Evolutionary conservation across 2,888 invertebrate genomes (phyloP).

Genomic region (Polymixis flavicincta): DNA sequence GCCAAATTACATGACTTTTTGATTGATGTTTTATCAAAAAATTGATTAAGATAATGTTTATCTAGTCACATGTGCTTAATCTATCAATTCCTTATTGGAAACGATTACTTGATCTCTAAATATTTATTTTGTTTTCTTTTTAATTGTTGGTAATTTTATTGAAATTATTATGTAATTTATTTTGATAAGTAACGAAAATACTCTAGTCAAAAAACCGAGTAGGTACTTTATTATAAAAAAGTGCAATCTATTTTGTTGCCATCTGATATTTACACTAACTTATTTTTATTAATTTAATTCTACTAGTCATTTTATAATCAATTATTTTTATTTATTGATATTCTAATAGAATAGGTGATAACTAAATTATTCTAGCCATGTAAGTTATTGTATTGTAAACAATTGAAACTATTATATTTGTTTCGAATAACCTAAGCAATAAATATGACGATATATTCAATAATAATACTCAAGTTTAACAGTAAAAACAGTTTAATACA

Average conservation of each 20-base stretch:
- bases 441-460: slow-evolving; percentile 71
- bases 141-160: slow-evolving; percentile 74
- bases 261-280: slow-evolving; percentile 75
- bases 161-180: slow-evolving; percentile 65
- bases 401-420: slow-evolving; percentile 55
- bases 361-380: slow-evolving; percentile 55
- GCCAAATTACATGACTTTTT: slow-evolving; percentile 57
- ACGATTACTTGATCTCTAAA: slow-evolving; percentile 60
- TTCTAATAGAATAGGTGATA: slow-evolving; percentile 52
- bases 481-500: slow-evolving; percentile 74
- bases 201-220: slow-evolving; percentile 68
- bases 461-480: slow-evolving; percentile 77
- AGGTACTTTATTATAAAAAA: slow-evolving; percentile 68
- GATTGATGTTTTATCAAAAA: slow-evolving; percentile 58
- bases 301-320: slow-evolving; percentile 75
- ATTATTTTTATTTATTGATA: slow-evolving; percentile 64
- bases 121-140: slow-evolving; percentile 66
- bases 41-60: slow-evolving; percentile 55
- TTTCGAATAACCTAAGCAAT: slow-evolving; percentile 73
- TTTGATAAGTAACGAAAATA: slow-evolving; percentile 70
- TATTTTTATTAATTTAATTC: slow-evolving; percentile 69
- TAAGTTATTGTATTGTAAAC: slow-evolving; percentile 62
- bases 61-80: slow-evolving; percentile 71
- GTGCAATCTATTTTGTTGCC: slow-evolving; percentile 87
- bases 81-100: slow-evolving; percentile 64